Conservation (phyloP, 2,797 vertebrate species). For the Caiman crocodilus region DNA sequence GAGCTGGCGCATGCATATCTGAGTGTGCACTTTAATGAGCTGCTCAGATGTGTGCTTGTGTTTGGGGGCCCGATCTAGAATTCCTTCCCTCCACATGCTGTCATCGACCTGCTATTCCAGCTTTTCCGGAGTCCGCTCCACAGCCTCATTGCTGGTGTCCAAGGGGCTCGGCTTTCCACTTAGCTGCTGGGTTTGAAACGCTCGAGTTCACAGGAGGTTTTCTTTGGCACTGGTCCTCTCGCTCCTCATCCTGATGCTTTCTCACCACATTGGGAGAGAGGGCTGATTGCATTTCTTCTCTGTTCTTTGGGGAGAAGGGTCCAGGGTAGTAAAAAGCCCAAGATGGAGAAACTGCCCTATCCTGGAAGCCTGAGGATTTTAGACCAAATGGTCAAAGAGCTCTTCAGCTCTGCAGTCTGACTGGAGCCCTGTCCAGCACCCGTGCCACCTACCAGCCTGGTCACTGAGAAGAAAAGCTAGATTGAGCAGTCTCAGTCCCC, state of each 20-base stretch:
- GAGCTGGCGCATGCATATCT: fast-evolving
- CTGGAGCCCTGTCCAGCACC: background rate
- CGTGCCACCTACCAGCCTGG: background rate
- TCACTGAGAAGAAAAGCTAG: background rate
- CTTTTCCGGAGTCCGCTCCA: background rate
- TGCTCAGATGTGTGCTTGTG: background rate
- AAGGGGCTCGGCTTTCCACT: slow-evolving; percentile 48
- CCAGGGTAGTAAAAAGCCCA: background rate
- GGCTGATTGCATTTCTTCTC: background rate
- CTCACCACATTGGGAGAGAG: background rate
- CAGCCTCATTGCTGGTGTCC: slow-evolving; percentile 3
- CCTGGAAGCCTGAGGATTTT: background rate
- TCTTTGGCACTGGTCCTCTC: slow-evolving; percentile 42
- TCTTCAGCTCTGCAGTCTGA: background rate
- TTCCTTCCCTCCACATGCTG: background rate
- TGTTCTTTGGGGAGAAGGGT: background rate
- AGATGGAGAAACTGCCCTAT: background rate
- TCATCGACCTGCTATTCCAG: background rate
- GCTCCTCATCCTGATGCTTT: background rate
- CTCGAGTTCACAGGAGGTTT: slow-evolving; percentile 61
- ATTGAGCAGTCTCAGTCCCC: background rate
- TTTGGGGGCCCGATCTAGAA: background rate
- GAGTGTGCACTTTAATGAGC: background rate
- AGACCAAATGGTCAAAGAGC: background rate
- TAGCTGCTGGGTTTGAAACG: background rate